These are phyloP conservation scores for Zhuqinia jingwanae DNA, from an alignment of 2,888 invertebrate genomes.

Conservation along the genomic window DNA sequence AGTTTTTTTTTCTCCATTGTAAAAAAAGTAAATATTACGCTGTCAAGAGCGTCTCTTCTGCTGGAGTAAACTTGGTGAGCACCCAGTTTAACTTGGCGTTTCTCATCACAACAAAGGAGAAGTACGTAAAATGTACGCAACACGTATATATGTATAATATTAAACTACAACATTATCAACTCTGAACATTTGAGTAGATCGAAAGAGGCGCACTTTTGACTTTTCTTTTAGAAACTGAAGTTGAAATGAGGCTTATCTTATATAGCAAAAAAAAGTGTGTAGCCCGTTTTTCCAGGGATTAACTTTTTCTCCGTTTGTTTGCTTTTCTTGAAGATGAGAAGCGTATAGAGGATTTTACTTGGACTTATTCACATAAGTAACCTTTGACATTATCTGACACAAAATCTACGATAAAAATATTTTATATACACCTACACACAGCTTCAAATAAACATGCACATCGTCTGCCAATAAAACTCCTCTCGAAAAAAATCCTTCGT, in stretches of 20 bases:
- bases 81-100: neutral
- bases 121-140: neutral
- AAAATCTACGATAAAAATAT: neutral
- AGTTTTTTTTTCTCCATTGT: slow-evolving; percentile 2
- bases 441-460: neutral
- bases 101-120: neutral
- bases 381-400: neutral
- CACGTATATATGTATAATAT: too few relatives aligned
- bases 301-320: slow-evolving; percentile 29
- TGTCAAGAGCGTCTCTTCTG: slow-evolving; percentile 26
- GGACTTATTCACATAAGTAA: neutral
- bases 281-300: slow-evolving; percentile 2
- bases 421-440: neutral
- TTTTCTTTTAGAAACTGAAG: slow-evolving; percentile 1
- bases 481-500: too few relatives aligned
- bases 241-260: slow-evolving; percentile 29
- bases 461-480: too few relatives aligned
- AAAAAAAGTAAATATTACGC: slow-evolving; percentile 43
- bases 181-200: neutral
- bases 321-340: neutral
- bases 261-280: neutral
- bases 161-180: neutral
- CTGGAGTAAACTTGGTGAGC: slow-evolving; percentile 1
- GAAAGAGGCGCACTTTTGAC: neutral
- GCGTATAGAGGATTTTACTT: slow-evolving; percentile 19